These are phyloP conservation scores for Euthynnus affinis DNA, from an alignment of 2,797 vertebrate genomes.

Conservation along the genomic window DNA sequence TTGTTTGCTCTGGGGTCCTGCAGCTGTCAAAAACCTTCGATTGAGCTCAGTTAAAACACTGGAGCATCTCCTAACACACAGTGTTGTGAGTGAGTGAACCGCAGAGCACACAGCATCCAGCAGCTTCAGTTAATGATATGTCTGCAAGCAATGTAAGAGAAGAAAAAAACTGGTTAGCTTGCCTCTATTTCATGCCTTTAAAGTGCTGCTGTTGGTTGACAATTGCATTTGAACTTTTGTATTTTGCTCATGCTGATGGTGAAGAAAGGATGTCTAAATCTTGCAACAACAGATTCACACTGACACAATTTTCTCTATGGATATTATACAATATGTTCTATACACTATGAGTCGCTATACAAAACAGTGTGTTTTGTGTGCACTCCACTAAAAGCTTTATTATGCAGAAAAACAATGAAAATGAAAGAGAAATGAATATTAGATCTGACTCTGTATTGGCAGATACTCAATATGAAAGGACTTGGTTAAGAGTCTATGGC, in stretches of 20 bases:
- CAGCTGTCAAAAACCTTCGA: slow-evolving; percentile 56
- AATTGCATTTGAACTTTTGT: slow-evolving; percentile 49
- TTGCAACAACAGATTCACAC: slow-evolving; percentile 15
- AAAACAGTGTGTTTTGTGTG: background rate
- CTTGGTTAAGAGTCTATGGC: too few relatives aligned
- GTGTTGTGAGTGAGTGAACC: slow-evolving; percentile 44
- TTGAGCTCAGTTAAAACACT: slow-evolving; percentile 56
- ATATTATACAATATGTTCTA: background rate
- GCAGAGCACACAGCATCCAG: slow-evolving; percentile 45
- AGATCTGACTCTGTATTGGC: too few relatives aligned
- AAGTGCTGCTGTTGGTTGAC: slow-evolving; percentile 42
- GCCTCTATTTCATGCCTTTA: slow-evolving; percentile 38
- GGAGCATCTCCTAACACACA: slow-evolving; percentile 32
- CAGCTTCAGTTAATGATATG: slow-evolving; percentile 61
- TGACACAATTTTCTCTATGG: background rate
- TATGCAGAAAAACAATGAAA: background rate
- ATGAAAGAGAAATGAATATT: background rate
- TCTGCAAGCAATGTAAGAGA: slow-evolving; percentile 42
- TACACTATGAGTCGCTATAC: background rate
- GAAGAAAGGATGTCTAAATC: slow-evolving; percentile 20
- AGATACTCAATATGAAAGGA: background rate
- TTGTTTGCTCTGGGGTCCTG: slow-evolving; percentile 44
- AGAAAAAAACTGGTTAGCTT: slow-evolving; percentile 36
- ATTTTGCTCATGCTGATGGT: slow-evolving; percentile 30
- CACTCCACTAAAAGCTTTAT: background rate